Base-by-base conservation (phyloP, 2,888 invertebrate species). In the Geophilus truncorum region DNA sequence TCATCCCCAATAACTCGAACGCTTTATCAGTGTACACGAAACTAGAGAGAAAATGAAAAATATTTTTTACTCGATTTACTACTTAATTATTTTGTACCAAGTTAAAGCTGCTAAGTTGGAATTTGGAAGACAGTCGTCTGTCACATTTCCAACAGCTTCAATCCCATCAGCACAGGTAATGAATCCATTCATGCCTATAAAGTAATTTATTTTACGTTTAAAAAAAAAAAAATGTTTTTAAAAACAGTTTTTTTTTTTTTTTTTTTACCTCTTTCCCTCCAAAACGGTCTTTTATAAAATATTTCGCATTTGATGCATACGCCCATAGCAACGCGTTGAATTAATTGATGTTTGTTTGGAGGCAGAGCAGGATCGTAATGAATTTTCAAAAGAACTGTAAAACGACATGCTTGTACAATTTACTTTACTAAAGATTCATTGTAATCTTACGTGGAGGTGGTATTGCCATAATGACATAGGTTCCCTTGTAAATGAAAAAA, bases 201-300 rank as follows among this genome's bases (percentile, higher is more conserved):
- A 77, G 21, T 1, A 77, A 9, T 57, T 57, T 3, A 5, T 57
- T 57, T 18, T 5, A 23, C 21, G 6, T 62, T 6, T 62, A 62
- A 5, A 5, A 7, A 23, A 6, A 62, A 62, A 7, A 12, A 12
- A 70, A 15, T 5, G n/a, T 70, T 70, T 7, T 25, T 12, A 34
- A 34, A 9, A 7, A 34, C n/a, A n/a, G n/a, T n/a, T n/a, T n/a
- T n/a, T 21, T 3, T 77, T n/a, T n/a, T n/a, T n/a, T n/a, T n/a
- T n/a, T n/a, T n/a, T n/a, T n/a, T 6, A 86, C 87, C 87, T 81
- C 86, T 85, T 51, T 86, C 84, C 80, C 86, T 85, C 89, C 88
- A 89, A 84, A 88, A 89, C 2, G 87, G 83, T 18, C 83, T 84
- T 45, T 85, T 84, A 83, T 88, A 89, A 81, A 87, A 88, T 32